phyloP scores from a whole-genome alignment of 1,140 invertebrate genomes.

The Cheumatopsyche charites region DNA sequence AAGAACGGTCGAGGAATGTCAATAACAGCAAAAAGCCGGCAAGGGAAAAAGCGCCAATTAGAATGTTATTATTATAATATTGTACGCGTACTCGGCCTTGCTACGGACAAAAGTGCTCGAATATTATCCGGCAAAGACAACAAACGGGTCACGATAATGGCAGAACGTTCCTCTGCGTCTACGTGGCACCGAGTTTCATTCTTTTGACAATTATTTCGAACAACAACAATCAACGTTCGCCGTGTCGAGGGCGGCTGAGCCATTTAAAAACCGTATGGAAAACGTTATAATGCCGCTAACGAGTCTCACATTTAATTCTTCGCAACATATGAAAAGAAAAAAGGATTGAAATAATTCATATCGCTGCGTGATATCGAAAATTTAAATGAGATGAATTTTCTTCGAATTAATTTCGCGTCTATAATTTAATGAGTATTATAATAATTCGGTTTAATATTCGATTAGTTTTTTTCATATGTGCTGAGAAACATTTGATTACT shows the following conservation, averaged over 20 bases:
- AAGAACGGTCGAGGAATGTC: conserved; percentile 7
- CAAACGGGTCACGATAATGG: conserved; percentile 18
- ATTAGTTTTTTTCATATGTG: no score
- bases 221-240: not conserved
- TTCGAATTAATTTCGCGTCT: no score
- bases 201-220: conserved; percentile 25
- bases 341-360: not conserved
- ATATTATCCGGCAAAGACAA: conserved; percentile 3
- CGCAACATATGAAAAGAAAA: not conserved
- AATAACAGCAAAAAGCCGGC: not conserved
- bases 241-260: conserved; percentile 12
- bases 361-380: not conserved
- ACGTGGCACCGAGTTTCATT: not conserved
- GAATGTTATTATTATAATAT: conserved; percentile 14
- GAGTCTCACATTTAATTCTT: conserved; percentile 6
- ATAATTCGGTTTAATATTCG: no score
- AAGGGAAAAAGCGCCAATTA: conserved; percentile 10
- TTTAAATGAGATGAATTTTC: not conserved
- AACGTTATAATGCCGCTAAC: not conserved
- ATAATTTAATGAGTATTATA: no score
- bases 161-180: not conserved
- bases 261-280: not conserved
- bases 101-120: not conserved
- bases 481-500: not conserved
- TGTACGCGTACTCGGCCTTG: conserved; percentile 10